Conservation (phyloP, 64 coral and sea anemone genomes). For the Montipora efflorescens region DNA sequence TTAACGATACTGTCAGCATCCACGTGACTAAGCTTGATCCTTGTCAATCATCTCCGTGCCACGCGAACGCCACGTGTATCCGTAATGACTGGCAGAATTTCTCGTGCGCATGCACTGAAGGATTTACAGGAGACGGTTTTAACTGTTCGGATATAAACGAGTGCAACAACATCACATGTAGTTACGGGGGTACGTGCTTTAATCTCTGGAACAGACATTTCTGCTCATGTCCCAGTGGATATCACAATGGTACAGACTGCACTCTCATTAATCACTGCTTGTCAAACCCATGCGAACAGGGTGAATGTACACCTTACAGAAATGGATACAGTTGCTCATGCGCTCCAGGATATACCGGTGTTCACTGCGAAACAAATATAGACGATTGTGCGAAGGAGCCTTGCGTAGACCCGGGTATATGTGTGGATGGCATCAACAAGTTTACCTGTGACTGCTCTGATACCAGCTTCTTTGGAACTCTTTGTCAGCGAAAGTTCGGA, state of each 20-base stretch:
- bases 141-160: slow-evolving; percentile 75
- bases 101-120: slow-evolving; percentile 62
- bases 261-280: slow-evolving; percentile 55
- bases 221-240: slow-evolving; percentile 60
- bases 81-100: slow-evolving; percentile 60
- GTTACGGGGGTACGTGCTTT: slow-evolving; percentile 43
- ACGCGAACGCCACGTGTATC: slow-evolving; percentile 63
- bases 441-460: slow-evolving; percentile 75
- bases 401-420: slow-evolving; percentile 32
- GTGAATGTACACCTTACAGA: not conserved
- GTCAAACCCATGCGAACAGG: slow-evolving; percentile 63
- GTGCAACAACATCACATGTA: slow-evolving; percentile 64
- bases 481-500: slow-evolving; percentile 54
- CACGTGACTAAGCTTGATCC: slow-evolving; percentile 73
- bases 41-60: slow-evolving; percentile 60
- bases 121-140: slow-evolving; percentile 58
- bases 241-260: slow-evolving; percentile 22
- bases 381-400: slow-evolving; percentile 59
- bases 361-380: slow-evolving; percentile 65
- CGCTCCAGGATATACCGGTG: slow-evolving; percentile 40
- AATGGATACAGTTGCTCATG: slow-evolving; percentile 67
- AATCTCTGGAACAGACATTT: slow-evolving; percentile 51
- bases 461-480: slow-evolving; percentile 55
- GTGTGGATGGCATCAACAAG: slow-evolving; percentile 57
- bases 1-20: slow-evolving; percentile 57